Percentiles rank a stretch among this genome's conserved stretches.
Conservation (phyloP, 2,113 vertebrate genomes). For the Neolamprologus ventralis region DNA sequence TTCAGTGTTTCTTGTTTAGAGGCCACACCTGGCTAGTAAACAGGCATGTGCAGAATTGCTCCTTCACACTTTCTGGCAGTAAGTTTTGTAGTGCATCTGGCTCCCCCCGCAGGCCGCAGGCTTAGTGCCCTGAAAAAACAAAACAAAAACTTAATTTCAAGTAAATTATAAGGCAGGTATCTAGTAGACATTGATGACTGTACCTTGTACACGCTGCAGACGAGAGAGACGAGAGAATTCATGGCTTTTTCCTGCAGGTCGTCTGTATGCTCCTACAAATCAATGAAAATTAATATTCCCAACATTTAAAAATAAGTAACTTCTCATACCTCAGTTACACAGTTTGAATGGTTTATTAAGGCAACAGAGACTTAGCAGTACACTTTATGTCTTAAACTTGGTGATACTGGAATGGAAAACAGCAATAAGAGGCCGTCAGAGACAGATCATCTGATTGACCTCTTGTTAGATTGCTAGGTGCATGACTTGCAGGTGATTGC, state of each 20-base stretch:
- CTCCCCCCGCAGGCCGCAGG: constrained; percentile 55
- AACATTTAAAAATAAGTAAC: background rate
- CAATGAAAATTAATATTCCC: background rate
- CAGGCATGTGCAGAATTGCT: background rate
- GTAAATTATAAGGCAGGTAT: background rate
- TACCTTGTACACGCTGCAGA: constrained; percentile 80
- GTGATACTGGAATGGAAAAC: background rate
- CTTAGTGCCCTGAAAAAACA: constrained; percentile 66
- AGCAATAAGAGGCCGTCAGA: background rate
- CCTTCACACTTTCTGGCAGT: constrained; percentile 22
- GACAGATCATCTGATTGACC: background rate
- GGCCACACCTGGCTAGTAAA: constrained; percentile 5
- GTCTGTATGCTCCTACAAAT: constrained; percentile 59
- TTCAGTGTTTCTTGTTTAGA: background rate
- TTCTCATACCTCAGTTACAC: background rate
- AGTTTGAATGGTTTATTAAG: background rate
- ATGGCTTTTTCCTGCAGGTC: constrained; percentile 61
- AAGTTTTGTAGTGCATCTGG: constrained; percentile 25
- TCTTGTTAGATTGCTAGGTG: background rate
- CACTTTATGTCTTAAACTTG: background rate
- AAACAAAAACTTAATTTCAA: background rate
- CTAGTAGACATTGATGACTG: background rate
- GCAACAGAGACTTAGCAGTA: background rate
- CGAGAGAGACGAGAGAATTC: constrained; percentile 63
- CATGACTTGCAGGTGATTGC: background rate